phyloP scores from a whole-genome alignment of 2,888 invertebrate genomes.

The Meghimatium bilineatum region DNA sequence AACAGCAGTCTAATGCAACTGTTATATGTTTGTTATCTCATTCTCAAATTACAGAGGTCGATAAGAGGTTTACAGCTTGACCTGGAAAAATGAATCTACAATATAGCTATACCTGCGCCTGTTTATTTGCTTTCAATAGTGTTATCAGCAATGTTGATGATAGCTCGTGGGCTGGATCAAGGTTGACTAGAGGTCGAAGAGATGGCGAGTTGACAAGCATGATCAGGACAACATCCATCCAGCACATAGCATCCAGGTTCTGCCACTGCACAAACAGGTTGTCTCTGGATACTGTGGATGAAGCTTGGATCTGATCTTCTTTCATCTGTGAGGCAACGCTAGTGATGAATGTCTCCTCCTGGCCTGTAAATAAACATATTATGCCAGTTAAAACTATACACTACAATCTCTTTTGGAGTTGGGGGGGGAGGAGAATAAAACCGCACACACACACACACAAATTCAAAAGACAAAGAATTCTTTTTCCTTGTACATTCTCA shows the following conservation, averaged over 20 bases:
- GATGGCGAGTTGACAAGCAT: slow-evolving; percentile 67
- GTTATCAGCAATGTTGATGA: slow-evolving; percentile 61
- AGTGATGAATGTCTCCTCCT: slow-evolving; percentile 26
- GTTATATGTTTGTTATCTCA: too few species aligned
- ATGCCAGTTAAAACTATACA: too few species aligned
- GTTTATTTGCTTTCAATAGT: slow-evolving; percentile 62
- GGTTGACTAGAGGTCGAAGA: slow-evolving; percentile 53
- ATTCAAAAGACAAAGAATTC: too few species aligned
- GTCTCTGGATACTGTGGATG: slow-evolving; percentile 40
- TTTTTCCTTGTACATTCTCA: too few species aligned
- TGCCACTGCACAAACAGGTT: slow-evolving; percentile 71
- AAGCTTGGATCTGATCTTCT: not conserved
- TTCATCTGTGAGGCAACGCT: slow-evolving; percentile 41
- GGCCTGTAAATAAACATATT: slow-evolving; percentile 20
- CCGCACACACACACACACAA: too few species aligned
- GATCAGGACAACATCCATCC: slow-evolving; percentile 74
- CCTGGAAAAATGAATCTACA: too few species aligned
- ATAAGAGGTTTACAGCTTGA: too few species aligned
- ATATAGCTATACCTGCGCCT: slow-evolving; percentile 55
- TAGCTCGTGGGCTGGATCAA: slow-evolving; percentile 47
- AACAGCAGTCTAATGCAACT: too few species aligned
- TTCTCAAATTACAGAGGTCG: too few species aligned
- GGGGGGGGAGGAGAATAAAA: too few species aligned
- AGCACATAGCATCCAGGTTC: slow-evolving; percentile 74
- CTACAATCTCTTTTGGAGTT: too few species aligned